phyloP scores from a whole-genome alignment of 2,797 vertebrate genomes.

The Clarias platycephalus region DNA sequence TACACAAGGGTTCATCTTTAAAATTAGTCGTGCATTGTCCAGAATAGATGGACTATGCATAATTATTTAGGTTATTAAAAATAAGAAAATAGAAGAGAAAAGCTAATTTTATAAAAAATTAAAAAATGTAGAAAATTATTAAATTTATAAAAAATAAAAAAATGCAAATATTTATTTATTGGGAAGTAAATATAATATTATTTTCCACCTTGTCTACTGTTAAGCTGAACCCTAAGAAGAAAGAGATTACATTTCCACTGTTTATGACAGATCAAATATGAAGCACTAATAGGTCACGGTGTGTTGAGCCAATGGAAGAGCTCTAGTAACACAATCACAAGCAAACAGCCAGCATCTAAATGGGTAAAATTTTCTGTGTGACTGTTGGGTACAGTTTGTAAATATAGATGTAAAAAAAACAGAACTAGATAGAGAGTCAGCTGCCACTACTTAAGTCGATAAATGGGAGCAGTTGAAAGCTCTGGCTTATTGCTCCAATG shows the following conservation, averaged over 20 bases:
- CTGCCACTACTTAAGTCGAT: conserved; percentile 67
- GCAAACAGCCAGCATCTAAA: conserved; percentile 1
- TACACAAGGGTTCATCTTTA: conserved; percentile 40
- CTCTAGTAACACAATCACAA: background rate
- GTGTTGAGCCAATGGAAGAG: conserved; percentile 39
- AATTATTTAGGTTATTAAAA: too few relatives aligned
- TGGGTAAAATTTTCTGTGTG: background rate
- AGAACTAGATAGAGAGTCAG: conserved; percentile 39
- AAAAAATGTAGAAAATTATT: too few relatives aligned
- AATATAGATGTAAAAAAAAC: conserved; percentile 15
- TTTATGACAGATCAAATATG: conserved; percentile 66
- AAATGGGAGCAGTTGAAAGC: conserved; percentile 65
- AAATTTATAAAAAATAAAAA: too few relatives aligned
- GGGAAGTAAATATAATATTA: background rate
- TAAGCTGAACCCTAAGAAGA: background rate
- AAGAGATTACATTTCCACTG: background rate
- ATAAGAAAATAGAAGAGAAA: background rate
- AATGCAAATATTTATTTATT: background rate
- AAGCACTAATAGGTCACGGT: conserved; percentile 70
- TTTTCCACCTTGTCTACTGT: background rate
- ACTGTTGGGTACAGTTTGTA: background rate
- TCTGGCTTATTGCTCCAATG: conserved; percentile 52
- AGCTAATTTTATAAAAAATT: too few relatives aligned
- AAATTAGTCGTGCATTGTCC: background rate
- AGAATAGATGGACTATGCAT: background rate